Conservation (phyloP, 2,888 invertebrate species). For the Gymnoscelis rufifasciata region DNA sequence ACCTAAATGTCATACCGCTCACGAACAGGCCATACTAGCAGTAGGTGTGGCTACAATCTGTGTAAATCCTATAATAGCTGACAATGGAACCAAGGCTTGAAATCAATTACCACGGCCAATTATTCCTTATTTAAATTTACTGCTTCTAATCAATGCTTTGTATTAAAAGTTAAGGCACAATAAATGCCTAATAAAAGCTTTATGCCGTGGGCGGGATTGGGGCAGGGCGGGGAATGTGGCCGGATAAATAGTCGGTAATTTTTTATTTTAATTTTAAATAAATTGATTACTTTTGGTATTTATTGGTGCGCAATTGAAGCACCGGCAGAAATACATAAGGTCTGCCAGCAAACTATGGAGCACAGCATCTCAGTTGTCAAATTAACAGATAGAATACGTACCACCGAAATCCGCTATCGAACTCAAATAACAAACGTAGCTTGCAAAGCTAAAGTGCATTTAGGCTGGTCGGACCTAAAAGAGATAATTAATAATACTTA, state of each 20-base stretch:
- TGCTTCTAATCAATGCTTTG: constrained; percentile 20
- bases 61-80: constrained; percentile 1
- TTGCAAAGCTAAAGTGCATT: no score
- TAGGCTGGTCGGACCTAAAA: no score
- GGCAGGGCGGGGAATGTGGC: background rate
- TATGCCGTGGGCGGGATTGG: constrained; percentile 20
- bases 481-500: no score
- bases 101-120: constrained; percentile 17
- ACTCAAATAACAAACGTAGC: no score
- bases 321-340: no score
- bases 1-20: constrained; percentile 9
- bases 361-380: no score
- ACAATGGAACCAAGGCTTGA: constrained; percentile 7
- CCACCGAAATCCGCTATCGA: no score
- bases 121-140: constrained; percentile 20
- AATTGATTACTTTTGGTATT: no score
- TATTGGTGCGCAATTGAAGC: no score
- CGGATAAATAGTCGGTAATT: background rate
- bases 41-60: constrained; percentile 17
- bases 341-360: no score
- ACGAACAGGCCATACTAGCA: constrained; percentile 2
- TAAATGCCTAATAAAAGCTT: constrained; percentile 25
- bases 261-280: background rate
- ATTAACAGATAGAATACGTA: no score
- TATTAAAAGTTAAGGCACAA: constrained; percentile 23